Base-by-base conservation (phyloP, 2,888 invertebrate species). In the Cosmia trapezina region DNA sequence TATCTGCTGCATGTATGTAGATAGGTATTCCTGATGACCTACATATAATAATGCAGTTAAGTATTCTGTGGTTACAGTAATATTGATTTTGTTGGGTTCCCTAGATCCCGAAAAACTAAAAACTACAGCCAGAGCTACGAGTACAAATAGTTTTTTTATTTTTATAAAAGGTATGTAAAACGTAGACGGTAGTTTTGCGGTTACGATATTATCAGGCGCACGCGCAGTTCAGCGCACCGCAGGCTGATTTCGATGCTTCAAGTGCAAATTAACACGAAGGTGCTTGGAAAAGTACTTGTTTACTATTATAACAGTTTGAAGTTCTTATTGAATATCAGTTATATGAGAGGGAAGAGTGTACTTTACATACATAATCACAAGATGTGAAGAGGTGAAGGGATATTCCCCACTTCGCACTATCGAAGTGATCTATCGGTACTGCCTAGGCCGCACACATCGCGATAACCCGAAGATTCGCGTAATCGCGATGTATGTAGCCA, bases 101-200 rank as follows among this genome's bases (percentile, higher is more conserved):
- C 22, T 22, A 6, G 6, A 19, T n/a, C n/a, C 5, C 11, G 6
- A n/a, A 37, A 7, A n/a, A 63, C 14, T 9, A 49, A 51, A 28
- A 37, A 11, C 4, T n/a, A 41, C n/a, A 43, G 2, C 6, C 9
- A 43, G 22, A 60, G n/a, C 2, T 8, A 37, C 3, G 8, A 59
- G 14, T 8, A 41, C 41, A 41, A 41, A 41, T 8, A 41, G 41
- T 41, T 41, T 37, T 37, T 37, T 28, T 28, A 28, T 28, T 28
- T 28, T 8, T 19, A 12, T 22, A 53, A n/a, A 5, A 17, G 22
- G 1, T 8, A 33, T 41, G 72, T 47, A 72, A 28, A 53, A 45
- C 56, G 43, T 43, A 17, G 60, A 43, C 11, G 4, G 7, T 22
- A 73, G 61, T 47, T 53, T 78, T 76, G 76, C 76, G 9, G n/a